Base-by-base conservation (phyloP, 2,888 invertebrate species). In the Parnassius mnemosyne region DNA sequence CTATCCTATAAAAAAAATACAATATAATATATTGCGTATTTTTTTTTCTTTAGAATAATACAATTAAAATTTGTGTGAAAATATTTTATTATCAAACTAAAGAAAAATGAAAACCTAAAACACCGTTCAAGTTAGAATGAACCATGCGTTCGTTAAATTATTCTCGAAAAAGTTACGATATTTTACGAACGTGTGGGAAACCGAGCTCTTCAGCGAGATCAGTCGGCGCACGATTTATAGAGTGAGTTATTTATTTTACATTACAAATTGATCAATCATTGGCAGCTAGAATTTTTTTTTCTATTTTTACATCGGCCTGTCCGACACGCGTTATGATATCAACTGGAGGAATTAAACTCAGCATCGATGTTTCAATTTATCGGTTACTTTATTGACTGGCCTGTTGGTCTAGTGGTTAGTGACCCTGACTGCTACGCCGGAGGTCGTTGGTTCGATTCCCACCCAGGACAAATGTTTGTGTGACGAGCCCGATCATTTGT, bases 261-360 rank as follows among this genome's bases (percentile, higher is more conserved):
- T 87, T 86, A 84, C 80, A 77, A 78, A 80, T 84, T 88, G 85
- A 89, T 89, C 83, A 85, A 89, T 89, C 84, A 85, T 83, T 82
- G 81, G 76, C 74, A 71, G 80, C 76, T 76, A 78, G 79, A 76
- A 74, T 77, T 80, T 77, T 75, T 81, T 78, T 74, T 75, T 79
- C 71, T 84, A 79, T 83, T 83, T 82, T 76, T 79, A 78, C 73
- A 75, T 70, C 64, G 58, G 58, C 53, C 16, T n/a, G 44, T 16
- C 42, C 57, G 49, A 53, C 44, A 59, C 60, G 54, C 46, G 60
- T 61, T 52, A 53, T 16, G 34, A 13, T 53, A 47, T 25, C 59
- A 59, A 63, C 65, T 62, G 63, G 55, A 67, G 63, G 64, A 68
- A 62, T 63, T 53, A 34, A 49, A 16, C 53, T 25, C 47, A n/a